These are phyloP conservation scores for Anarhynchus alexandrinus DNA, from an alignment of 2,113 vertebrate species.

Conservation along the genomic window DNA sequence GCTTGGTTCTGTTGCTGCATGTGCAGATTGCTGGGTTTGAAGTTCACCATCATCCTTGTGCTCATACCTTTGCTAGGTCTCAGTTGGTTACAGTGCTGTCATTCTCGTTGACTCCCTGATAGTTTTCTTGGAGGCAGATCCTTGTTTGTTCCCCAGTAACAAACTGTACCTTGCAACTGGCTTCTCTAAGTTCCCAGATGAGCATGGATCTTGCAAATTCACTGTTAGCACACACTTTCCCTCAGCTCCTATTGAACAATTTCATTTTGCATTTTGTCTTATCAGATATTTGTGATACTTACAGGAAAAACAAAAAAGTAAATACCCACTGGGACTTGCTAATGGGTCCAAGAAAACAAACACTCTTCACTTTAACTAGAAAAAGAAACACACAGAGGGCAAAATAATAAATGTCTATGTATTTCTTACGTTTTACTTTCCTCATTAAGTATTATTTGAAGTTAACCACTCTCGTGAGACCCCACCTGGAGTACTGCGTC, in stretches of 20 bases:
- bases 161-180: not conserved
- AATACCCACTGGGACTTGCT: not conserved
- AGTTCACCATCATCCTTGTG: not conserved
- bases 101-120: not conserved
- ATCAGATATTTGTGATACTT: not conserved
- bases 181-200: not conserved
- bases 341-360: not conserved
- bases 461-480: too few relatives aligned
- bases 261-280: not conserved
- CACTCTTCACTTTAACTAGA: not conserved
- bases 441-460: not conserved
- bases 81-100: rapidly evolving
- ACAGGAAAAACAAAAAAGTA: not conserved
- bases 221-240: not conserved
- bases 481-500: too few relatives aligned
- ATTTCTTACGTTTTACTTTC: not conserved
- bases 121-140: not conserved
- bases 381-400: not conserved
- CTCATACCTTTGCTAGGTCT: not conserved
- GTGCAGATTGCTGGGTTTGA: not conserved
- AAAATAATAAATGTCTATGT: not conserved
- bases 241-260: not conserved
- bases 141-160: not conserved
- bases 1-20: not conserved
- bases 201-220: not conserved